These are phyloP conservation scores for Nesoenas mayeri DNA, from an alignment of 2,113 vertebrate genomes.

Conservation along the genomic window DNA sequence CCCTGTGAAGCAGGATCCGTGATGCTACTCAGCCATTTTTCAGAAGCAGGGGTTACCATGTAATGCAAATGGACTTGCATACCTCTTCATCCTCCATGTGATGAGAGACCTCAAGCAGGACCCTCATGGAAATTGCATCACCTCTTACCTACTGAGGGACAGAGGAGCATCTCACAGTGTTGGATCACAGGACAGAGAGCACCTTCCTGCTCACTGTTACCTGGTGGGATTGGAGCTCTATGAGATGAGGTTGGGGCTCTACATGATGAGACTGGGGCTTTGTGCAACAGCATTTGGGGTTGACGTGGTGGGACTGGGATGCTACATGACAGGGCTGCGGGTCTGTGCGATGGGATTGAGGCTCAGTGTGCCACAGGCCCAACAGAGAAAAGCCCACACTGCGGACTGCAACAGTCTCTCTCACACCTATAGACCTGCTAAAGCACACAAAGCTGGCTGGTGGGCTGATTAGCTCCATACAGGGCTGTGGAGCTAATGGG, in stretches of 20 bases:
- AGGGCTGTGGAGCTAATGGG: neutral
- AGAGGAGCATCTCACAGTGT: fast-evolving
- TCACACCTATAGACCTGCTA: neutral
- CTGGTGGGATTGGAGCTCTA: fast-evolving
- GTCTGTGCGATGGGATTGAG: neutral
- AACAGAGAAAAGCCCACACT: neutral
- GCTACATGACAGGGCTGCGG: neutral
- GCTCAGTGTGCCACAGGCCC: neutral
- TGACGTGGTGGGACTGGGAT: neutral
- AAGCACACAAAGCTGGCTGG: neutral
- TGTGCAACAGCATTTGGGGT: neutral
- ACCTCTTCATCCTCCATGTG: neutral
- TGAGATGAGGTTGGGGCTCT: neutral
- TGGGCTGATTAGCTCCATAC: neutral
- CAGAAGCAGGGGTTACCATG: neutral
- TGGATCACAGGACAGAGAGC: neutral
- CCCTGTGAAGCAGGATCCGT: neutral
- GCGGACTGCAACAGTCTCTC: neutral
- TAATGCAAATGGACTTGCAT: neutral
- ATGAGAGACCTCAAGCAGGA: neutral
- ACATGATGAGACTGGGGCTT: neutral
- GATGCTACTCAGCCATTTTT: neutral
- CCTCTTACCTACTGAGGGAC: fast-evolving
- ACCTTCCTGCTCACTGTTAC: neutral
- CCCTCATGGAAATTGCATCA: neutral